These are phyloP conservation scores for Archips xylosteana DNA, from an alignment of 2,888 invertebrate genomes.

Conservation along the genomic window DNA sequence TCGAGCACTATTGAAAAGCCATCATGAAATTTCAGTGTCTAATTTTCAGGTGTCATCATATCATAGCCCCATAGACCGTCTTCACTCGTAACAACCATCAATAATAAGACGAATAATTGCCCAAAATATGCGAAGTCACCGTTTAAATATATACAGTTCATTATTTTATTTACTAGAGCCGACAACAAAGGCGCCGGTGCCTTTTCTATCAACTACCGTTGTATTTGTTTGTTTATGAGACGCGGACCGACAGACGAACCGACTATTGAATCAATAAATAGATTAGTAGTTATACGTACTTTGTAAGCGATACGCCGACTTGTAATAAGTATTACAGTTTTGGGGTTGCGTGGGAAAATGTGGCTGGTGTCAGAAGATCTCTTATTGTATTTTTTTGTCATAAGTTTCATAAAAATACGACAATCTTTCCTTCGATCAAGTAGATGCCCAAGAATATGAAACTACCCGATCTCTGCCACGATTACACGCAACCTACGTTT, in stretches of 20 bases:
- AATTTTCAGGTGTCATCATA: conserved; percentile 10
- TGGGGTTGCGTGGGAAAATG: conserved; percentile 48
- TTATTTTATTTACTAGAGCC: conserved; percentile 37
- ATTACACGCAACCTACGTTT: no score
- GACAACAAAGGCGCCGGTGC: conserved; percentile 41
- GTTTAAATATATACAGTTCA: conserved; percentile 53
- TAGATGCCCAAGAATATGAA: no score
- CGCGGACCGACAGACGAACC: conserved; percentile 55
- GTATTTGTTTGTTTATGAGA: conserved; percentile 67
- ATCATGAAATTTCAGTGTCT: background rate
- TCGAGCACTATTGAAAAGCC: no score
- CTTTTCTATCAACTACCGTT: conserved; percentile 64
- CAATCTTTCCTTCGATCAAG: no score
- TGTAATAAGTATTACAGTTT: conserved; percentile 51
- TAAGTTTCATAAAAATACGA: no score
- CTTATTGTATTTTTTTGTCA: no score
- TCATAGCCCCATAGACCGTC: background rate
- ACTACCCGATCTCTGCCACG: no score
- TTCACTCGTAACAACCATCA: conserved; percentile 7
- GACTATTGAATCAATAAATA: conserved; percentile 78
- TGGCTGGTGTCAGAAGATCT: background rate
- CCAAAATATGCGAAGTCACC: conserved; percentile 62
- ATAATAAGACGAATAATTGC: conserved; percentile 34
- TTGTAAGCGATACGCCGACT: conserved; percentile 76
- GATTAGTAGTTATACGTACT: conserved; percentile 70